A percentile compares a stretch with the other conserved stretches of the same genome.
Evolutionary conservation across 2,888 invertebrate species (phyloP).

Genomic region (Zele albiditarsus): DNA sequence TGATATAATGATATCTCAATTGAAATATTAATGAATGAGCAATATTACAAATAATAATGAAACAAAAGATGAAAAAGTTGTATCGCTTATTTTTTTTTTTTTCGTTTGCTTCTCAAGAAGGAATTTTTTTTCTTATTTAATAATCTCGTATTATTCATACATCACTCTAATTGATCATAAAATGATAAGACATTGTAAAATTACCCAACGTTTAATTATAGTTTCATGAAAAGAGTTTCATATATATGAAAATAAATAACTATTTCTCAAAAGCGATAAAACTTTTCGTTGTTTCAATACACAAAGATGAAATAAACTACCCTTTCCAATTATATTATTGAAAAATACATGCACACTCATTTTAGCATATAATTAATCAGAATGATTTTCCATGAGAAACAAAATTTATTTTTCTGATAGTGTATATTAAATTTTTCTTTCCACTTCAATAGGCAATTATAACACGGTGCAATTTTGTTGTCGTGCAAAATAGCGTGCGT

Average conservation of each 20-base stretch:
- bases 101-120: neutral
- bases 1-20: conserved; percentile 12
- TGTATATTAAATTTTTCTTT: conserved; percentile 10
- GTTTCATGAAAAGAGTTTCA: no score
- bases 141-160: no score
- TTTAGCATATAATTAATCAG: conserved; percentile 31
- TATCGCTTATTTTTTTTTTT: neutral
- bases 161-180: no score
- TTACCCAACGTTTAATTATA: no score
- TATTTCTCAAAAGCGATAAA: conserved; percentile 16
- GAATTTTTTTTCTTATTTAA: no score
- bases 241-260: no score
- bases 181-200: no score
- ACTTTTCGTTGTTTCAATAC: neutral
- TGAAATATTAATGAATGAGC: neutral
- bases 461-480: conserved; percentile 30
- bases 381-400: conserved; percentile 14
- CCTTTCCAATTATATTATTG: neutral
- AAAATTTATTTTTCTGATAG: neutral
- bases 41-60: neutral
- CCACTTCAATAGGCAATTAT: neutral
- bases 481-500: conserved; percentile 53
- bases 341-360: conserved; percentile 33
- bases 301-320: neutral
- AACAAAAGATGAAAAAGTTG: conserved; percentile 7